These are phyloP conservation scores for Diprion similis DNA, from an alignment of 1,140 invertebrate species.

Conservation along the genomic window DNA sequence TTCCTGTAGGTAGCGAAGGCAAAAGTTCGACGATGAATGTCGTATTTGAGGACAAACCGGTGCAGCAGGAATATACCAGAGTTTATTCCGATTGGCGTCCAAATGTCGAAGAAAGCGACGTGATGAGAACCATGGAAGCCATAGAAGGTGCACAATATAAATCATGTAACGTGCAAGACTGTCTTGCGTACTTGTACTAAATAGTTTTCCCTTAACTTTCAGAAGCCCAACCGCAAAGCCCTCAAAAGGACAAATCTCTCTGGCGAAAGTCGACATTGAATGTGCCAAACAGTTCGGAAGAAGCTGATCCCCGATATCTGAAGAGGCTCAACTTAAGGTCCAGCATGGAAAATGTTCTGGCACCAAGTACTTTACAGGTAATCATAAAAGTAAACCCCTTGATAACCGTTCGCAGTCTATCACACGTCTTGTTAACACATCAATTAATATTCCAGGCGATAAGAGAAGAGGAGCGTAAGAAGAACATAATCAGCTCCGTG, in stretches of 20 bases:
- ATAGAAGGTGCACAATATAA: constrained; percentile 72
- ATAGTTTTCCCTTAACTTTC: constrained; percentile 35
- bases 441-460: constrained; percentile 55
- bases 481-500: constrained; percentile 47
- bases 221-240: constrained; percentile 75
- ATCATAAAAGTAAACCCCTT: neutral
- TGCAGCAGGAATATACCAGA: constrained; percentile 64
- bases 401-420: neutral
- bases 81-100: constrained; percentile 82
- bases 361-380: constrained; percentile 60
- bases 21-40: constrained; percentile 71
- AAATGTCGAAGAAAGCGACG: constrained; percentile 81
- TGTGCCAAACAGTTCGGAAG: constrained; percentile 69
- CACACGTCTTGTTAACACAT: neutral
- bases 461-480: constrained; percentile 64
- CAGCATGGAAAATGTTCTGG: constrained; percentile 55
- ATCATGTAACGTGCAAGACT: too few relatives aligned
- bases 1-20: constrained; percentile 72
- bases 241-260: constrained; percentile 75
- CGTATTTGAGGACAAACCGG: constrained; percentile 70
- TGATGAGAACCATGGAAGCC: constrained; percentile 83
- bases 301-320: constrained; percentile 61
- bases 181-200: too few relatives aligned
- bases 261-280: constrained; percentile 79
- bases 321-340: constrained; percentile 59